phyloP scores from a whole-genome alignment of 2,888 invertebrate genomes.

The Leptothorax acervorum region DNA sequence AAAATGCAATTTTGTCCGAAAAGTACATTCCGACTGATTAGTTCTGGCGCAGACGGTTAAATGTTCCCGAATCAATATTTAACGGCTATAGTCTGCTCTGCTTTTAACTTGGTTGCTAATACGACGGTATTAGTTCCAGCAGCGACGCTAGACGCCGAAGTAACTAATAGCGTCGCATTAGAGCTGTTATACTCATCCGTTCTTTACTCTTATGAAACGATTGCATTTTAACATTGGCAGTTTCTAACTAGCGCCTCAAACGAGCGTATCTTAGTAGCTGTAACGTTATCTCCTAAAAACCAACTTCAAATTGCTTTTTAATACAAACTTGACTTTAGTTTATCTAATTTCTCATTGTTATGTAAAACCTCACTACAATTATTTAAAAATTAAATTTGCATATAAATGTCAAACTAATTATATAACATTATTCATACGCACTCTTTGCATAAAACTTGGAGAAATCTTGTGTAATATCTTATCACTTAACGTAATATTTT shows the following conservation, averaged over 20 bases:
- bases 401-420: not conserved
- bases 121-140: constrained; percentile 33
- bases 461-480: not conserved
- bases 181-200: constrained; percentile 30
- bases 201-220: constrained; percentile 5
- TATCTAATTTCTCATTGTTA: not conserved
- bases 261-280: not conserved
- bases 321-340: not conserved
- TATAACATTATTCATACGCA: not conserved
- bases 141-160: constrained; percentile 32
- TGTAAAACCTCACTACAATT: not conserved
- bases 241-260: not conserved
- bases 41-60: constrained; percentile 47
- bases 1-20: constrained; percentile 43
- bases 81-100: constrained; percentile 47
- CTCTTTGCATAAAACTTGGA: not conserved
- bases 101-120: constrained; percentile 52
- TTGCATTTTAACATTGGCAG: constrained; percentile 7
- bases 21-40: constrained; percentile 41
- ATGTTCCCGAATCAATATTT: constrained; percentile 50
- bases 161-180: constrained; percentile 31
- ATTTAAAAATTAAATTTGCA: not conserved
- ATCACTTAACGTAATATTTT: not conserved
- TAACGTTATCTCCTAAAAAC: not conserved
- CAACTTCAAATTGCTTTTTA: not conserved